Percentiles rank a stretch among this genome's conserved stretches.
Conservation (phyloP, 2,797 vertebrate species). For the Hydrolagus colliei region DNA sequence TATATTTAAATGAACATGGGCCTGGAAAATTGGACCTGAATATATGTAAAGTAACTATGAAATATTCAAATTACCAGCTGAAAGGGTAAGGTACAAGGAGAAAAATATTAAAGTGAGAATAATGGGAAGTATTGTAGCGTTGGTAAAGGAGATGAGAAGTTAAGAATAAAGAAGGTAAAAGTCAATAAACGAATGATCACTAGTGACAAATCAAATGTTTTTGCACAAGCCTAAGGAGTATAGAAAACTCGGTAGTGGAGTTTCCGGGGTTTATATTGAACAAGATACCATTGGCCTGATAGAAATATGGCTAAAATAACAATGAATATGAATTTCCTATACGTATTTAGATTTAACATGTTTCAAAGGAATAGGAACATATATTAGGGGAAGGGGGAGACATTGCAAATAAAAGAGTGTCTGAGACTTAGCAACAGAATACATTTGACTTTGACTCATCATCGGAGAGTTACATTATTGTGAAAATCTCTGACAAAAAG, state of each 20-base stretch:
- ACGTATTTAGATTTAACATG: no score
- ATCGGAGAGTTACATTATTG: no score
- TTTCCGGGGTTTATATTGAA: neutral
- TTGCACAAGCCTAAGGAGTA: neutral
- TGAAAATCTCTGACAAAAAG: no score
- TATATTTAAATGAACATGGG: conserved; percentile 19
- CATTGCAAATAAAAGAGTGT: neutral
- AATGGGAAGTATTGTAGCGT: neutral
- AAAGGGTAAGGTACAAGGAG: neutral
- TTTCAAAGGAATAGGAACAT: neutral
- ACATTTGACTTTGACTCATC: no score
- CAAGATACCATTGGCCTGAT: no score
- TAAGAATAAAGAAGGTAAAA: neutral
- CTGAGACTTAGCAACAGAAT: no score
- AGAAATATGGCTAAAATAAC: no score
- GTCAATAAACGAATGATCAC: neutral
- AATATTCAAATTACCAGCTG: neutral
- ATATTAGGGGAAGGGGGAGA: neutral
- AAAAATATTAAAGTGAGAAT: neutral
- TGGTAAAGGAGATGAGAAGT: neutral
- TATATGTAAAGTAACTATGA: neutral
- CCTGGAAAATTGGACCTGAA: neutral
- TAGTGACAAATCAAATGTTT: neutral
- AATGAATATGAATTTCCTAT: no score
- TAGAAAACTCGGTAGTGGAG: neutral